Percentiles rank a stretch among this genome's conserved stretches.
phyloP scores from a whole-genome alignment of 2,113 vertebrate genomes.

The Chaetodon trifascialis region DNA sequence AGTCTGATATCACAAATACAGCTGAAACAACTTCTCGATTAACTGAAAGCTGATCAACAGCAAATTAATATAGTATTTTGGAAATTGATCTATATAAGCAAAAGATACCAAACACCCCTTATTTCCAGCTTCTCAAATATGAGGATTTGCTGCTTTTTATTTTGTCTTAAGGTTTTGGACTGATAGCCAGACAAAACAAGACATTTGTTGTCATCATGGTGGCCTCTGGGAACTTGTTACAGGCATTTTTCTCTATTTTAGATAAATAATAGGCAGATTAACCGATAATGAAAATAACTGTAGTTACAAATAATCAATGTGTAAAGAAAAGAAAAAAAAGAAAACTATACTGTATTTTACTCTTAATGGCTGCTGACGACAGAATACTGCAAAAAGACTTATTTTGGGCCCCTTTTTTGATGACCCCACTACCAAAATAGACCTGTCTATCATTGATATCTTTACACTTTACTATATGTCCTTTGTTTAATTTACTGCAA shows the following conservation, averaged over 20 bases:
- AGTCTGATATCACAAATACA: not conserved
- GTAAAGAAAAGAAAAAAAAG: slow-evolving; percentile 1
- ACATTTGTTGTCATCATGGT: no score
- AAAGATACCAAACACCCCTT: not conserved
- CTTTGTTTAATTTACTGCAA: slow-evolving; percentile 37
- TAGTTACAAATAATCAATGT: not conserved
- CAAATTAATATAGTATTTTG: not conserved
- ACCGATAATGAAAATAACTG: not conserved
- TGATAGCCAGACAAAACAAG: no score
- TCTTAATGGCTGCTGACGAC: not conserved
- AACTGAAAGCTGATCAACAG: not conserved
- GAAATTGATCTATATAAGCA: not conserved
- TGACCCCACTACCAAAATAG: not conserved
- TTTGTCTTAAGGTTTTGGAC: no score
- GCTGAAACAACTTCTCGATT: no score
- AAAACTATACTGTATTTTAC: not conserved
- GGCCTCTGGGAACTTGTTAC: no score
- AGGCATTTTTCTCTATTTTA: not conserved
- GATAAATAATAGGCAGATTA: not conserved
- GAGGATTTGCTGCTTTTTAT: not conserved
- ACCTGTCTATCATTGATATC: not conserved
- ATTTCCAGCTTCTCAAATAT: not conserved
- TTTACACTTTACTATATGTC: not conserved
- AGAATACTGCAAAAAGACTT: not conserved
- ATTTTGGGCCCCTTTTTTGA: not conserved